phyloP scores from a whole-genome alignment of 2,888 invertebrate genomes.

The Tromatobia lineatoria region DNA sequence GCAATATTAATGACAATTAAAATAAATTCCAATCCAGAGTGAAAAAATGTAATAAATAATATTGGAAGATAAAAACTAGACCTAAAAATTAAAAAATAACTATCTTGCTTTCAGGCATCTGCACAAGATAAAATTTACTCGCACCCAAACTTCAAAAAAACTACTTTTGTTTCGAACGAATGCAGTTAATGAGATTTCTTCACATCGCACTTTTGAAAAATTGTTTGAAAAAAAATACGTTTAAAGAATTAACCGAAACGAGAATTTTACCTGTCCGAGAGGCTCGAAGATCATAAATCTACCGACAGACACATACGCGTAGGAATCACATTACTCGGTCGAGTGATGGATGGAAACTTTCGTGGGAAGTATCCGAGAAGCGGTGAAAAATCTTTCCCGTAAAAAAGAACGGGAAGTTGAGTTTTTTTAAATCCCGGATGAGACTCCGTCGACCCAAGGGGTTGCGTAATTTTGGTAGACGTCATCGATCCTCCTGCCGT shows the following conservation, averaged over 20 bases:
- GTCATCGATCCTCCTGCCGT: conserved; percentile 76
- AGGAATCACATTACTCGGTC: conserved; percentile 52
- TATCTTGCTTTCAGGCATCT: too few species aligned
- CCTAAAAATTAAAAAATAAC: too few species aligned
- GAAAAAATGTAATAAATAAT: too few species aligned
- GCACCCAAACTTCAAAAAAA: too few species aligned
- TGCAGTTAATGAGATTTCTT: not conserved
- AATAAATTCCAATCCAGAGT: too few species aligned
- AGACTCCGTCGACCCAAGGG: conserved; percentile 73
- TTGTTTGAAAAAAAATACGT: not conserved
- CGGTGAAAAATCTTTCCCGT: conserved; percentile 27
- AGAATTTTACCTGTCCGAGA: not conserved
- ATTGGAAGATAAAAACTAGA: too few species aligned
- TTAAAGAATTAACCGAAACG: conserved; percentile 11
- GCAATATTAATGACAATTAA: too few species aligned
- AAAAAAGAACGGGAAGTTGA: conserved; percentile 55
- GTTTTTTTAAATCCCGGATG: conserved; percentile 64
- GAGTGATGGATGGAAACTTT: conserved; percentile 61
- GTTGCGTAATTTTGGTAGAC: conserved; percentile 80
- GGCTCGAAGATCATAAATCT: conserved; percentile 45
- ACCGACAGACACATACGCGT: conserved; percentile 18
- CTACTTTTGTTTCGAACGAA: too few species aligned
- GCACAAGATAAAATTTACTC: too few species aligned
- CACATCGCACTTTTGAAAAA: not conserved
- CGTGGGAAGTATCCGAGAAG: conserved; percentile 60